These are phyloP conservation scores for Dryobotodes eremita DNA, from an alignment of 2,888 invertebrate genomes.

Conservation along the genomic window DNA sequence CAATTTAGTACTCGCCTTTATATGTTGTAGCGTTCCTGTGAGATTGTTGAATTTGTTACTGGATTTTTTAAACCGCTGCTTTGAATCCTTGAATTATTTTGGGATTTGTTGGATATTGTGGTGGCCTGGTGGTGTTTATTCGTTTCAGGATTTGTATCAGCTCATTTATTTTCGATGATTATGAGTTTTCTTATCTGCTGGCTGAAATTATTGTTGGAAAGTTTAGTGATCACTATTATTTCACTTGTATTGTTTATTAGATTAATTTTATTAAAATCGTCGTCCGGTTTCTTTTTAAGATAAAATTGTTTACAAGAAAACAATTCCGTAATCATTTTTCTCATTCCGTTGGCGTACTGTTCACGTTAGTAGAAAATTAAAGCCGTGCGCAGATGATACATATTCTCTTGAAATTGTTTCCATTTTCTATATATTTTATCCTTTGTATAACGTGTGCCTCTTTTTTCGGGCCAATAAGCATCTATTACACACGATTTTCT, in stretches of 20 bases:
- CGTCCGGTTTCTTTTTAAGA: background rate
- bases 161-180: background rate
- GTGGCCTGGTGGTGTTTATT: background rate
- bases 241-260: background rate
- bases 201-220: background rate
- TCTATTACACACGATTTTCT: background rate
- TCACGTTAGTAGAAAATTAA: background rate
- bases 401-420: background rate
- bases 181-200: background rate
- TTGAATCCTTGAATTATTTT: slow-evolving; percentile 34
- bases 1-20: slow-evolving; percentile 73
- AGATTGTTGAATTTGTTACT: slow-evolving; percentile 62
- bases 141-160: background rate
- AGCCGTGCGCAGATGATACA: background rate
- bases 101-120: background rate
- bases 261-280: background rate
- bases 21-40: slow-evolving; percentile 44
- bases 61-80: slow-evolving; percentile 22
- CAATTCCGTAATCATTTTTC: background rate
- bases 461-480: background rate
- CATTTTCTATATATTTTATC: background rate
- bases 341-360: background rate
- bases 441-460: background rate
- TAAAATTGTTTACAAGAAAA: slow-evolving; percentile 11
- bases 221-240: background rate